phyloP scores from a whole-genome alignment of 2,888 invertebrate species.

The Morinoia aosen region DNA sequence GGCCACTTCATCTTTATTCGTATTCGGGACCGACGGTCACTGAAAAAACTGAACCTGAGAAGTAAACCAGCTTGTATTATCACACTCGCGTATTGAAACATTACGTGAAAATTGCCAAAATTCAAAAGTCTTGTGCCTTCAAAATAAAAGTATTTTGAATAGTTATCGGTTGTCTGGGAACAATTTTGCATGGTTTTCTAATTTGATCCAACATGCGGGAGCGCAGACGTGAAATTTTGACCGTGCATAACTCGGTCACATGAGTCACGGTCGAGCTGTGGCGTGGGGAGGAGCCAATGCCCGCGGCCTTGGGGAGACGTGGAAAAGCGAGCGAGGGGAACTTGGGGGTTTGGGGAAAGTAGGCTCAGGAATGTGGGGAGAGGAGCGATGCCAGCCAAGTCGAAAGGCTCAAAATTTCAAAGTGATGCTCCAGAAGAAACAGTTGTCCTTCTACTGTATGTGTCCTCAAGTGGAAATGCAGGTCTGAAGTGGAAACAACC shows the following conservation, averaged over 20 bases:
- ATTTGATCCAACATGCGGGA: neutral
- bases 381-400: neutral
- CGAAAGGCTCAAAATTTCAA: neutral
- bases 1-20: no score
- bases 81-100: no score
- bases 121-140: neutral
- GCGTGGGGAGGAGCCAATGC: neutral
- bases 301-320: neutral
- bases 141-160: neutral
- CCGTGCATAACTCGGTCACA: neutral
- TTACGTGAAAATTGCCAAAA: neutral
- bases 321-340: no score
- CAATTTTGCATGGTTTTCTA: neutral
- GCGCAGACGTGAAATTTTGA: neutral
- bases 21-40: no score
- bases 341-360: no score
- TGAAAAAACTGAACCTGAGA: no score
- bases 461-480: no score
- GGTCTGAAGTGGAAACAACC: no score
- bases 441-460: neutral
- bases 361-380: neutral
- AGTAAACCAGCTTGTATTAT: no score
- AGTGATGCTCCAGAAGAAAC: neutral
- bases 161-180: neutral
- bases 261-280: neutral